Evolutionary conservation across 1,140 invertebrate genomes (phyloP).

Genomic region (Schlechtendalia chinensis): DNA sequence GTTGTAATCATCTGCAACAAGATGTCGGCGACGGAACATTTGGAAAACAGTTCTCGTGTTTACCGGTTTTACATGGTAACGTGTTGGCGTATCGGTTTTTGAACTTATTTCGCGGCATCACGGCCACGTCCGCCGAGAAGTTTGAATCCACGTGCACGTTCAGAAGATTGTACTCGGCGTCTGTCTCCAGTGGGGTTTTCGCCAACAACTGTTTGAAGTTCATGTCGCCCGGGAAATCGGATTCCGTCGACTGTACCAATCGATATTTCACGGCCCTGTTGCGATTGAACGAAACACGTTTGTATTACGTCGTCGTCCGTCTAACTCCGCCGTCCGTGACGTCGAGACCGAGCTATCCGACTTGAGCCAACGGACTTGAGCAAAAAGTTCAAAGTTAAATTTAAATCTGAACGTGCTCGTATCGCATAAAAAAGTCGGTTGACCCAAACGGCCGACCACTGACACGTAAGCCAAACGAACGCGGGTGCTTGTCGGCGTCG

Average conservation of each 20-base stretch:
- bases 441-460: too few species aligned
- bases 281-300: background rate
- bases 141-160: background rate
- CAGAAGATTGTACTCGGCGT: conserved; percentile 21
- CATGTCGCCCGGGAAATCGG: background rate
- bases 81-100: conserved; percentile 48
- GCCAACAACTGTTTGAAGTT: background rate
- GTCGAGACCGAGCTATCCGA: too few species aligned
- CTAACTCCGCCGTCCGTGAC: background rate
- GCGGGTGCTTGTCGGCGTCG: too few species aligned
- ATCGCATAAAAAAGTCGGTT: too few species aligned
- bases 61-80: conserved; percentile 34
- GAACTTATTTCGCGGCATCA: background rate
- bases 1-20: conserved; percentile 35
- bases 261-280: background rate
- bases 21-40: background rate
- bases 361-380: too few species aligned
- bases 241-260: background rate
- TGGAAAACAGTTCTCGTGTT: background rate
- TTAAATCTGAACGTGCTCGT: too few species aligned
- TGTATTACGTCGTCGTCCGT: too few species aligned
- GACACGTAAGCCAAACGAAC: too few species aligned
- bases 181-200: background rate
- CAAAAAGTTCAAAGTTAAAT: too few species aligned
- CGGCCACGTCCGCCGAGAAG: background rate